Percentiles rank a stretch among this genome's conserved stretches.
Evolutionary conservation across 1,140 invertebrate species (phyloP).

Genomic region (Drosophila seguyi): DNA sequence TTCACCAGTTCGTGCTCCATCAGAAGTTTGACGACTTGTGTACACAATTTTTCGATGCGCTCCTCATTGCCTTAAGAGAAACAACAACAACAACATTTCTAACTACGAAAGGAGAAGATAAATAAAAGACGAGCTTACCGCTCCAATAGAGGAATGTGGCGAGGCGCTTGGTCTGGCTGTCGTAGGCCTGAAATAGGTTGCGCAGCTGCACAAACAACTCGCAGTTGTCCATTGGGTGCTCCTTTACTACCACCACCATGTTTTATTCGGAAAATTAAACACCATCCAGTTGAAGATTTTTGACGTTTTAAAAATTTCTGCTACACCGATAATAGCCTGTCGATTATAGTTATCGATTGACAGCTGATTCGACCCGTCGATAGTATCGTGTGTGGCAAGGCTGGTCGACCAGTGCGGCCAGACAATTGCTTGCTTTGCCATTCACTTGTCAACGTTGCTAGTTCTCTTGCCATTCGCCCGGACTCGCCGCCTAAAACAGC

Average conservation of each 20-base stretch:
- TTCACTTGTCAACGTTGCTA: too few species aligned
- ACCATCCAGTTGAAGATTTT: background rate
- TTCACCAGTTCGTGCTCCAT: constrained; percentile 37
- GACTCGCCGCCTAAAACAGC: too few species aligned
- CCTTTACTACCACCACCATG: constrained; percentile 7
- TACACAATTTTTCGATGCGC: constrained; percentile 27
- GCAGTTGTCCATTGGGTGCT: constrained; percentile 41
- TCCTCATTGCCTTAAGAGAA: constrained; percentile 43
- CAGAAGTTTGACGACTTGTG: constrained; percentile 18
- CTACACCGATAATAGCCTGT: background rate
- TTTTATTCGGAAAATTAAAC: background rate
- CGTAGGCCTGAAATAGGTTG: constrained; percentile 5
- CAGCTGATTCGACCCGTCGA: background rate
- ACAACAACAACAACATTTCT: too few species aligned
- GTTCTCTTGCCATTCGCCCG: too few species aligned
- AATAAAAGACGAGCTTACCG: constrained; percentile 14
- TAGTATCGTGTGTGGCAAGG: too few species aligned
- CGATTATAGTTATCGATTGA: background rate
- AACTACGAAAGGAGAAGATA: background rate
- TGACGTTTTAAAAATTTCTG: background rate
- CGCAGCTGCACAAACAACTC: constrained; percentile 43
- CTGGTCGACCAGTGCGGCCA: too few species aligned
- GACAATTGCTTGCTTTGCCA: too few species aligned
- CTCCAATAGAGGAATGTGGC: constrained; percentile 33
- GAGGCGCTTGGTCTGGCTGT: constrained; percentile 7